Percentiles rank a stretch among this genome's conserved stretches.
These are phyloP conservation scores for Palythoa caribaeorum DNA, from an alignment of 92 coral and sea anemone genomes.

Conservation along the genomic window DNA sequence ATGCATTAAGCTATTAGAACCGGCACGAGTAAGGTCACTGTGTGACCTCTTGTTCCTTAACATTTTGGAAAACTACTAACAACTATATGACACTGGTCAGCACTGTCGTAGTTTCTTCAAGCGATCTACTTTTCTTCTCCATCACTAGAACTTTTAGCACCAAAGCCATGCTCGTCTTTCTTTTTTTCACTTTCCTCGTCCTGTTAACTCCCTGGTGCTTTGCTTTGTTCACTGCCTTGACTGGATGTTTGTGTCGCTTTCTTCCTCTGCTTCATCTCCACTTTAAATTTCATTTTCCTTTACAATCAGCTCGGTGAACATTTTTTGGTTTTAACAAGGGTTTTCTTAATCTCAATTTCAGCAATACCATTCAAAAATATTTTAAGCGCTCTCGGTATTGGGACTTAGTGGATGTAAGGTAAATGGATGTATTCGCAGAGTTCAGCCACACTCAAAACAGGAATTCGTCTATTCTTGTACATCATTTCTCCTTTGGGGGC, in stretches of 20 bases:
- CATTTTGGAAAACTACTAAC: conserved; percentile 9
- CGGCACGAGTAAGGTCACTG: no score
- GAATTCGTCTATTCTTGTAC: no score
- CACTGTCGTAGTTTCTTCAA: conserved; percentile 8
- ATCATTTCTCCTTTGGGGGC: no score
- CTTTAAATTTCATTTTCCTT: conserved; percentile 12
- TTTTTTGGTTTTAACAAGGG: conserved; percentile 24
- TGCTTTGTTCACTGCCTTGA: conserved; percentile 27
- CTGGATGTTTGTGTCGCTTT: conserved; percentile 26
- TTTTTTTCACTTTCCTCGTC: conserved; percentile 17
- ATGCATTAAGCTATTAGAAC: no score
- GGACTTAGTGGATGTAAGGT: no score
- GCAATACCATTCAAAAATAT: no score
- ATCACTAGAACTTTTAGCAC: conserved; percentile 17
- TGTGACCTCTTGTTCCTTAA: not conserved
- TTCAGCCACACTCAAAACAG: no score
- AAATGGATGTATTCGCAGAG: no score
- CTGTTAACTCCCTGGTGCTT: conserved; percentile 7
- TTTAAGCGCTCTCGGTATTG: no score
- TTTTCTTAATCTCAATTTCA: not conserved
- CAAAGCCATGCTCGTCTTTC: conserved; percentile 5
- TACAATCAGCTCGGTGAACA: not conserved
- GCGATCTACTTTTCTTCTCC: not conserved
- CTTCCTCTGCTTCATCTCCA: conserved; percentile 18
- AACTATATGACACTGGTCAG: conserved; percentile 22